These are phyloP conservation scores for Diadophis punctatus DNA, from an alignment of 2,113 vertebrate species.

Conservation along the genomic window DNA sequence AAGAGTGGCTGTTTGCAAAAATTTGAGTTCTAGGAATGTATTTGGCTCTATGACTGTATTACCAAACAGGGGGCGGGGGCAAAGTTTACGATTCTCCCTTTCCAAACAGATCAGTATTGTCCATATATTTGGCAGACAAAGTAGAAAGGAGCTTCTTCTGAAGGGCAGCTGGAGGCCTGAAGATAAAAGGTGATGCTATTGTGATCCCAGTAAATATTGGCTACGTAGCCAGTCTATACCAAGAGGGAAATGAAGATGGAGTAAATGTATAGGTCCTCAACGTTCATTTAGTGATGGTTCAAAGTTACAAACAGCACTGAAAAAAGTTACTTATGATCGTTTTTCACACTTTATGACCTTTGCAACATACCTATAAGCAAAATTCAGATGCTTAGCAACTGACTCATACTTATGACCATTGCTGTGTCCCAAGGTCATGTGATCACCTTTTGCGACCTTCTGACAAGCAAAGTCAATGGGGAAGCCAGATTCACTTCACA, in stretches of 20 bases:
- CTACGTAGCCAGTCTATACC: background rate
- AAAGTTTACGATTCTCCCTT: background rate
- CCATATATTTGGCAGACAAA: background rate
- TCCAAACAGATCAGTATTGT: background rate
- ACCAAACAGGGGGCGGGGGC: background rate
- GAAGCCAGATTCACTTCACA: background rate
- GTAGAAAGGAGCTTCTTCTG: background rate
- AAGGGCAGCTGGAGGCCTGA: background rate
- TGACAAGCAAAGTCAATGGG: background rate
- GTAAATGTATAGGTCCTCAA: background rate
- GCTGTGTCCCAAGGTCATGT: background rate
- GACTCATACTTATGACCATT: background rate
- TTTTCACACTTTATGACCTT: background rate
- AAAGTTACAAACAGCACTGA: background rate
- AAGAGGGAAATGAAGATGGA: background rate
- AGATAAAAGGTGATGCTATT: background rate
- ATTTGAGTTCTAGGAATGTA: background rate
- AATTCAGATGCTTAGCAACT: background rate
- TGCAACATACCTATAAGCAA: background rate
- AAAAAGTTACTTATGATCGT: background rate
- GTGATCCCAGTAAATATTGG: background rate
- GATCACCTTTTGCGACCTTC: background rate
- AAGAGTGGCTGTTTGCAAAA: background rate
- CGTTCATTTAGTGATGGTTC: background rate
- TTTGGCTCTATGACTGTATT: background rate